Conservation (phyloP, 2,113 vertebrate genomes). For the Psammodynastes pulverulentus region DNA sequence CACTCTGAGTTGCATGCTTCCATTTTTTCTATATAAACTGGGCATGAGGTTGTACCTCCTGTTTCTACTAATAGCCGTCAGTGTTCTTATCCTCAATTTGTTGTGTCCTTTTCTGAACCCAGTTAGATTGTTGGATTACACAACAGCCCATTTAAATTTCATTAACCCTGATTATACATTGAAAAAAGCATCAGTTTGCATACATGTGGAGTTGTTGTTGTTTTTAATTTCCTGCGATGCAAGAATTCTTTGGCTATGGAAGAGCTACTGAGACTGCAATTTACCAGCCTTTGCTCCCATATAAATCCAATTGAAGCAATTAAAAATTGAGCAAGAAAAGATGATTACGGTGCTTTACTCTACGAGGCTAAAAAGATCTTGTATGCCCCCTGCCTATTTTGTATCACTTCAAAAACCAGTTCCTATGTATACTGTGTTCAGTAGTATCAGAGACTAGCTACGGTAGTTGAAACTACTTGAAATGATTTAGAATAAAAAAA, state of each 20-base stretch:
- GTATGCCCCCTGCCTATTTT: not conserved
- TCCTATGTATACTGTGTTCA: not conserved
- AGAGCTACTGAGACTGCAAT: not conserved
- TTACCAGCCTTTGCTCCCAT: not conserved
- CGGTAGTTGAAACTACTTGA: not conserved
- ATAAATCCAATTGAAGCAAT: conserved; percentile 1
- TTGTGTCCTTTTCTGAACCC: conserved; percentile 14
- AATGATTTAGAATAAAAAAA: not conserved
- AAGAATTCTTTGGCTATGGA: conserved; percentile 8
- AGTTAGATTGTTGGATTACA: conserved; percentile 2
- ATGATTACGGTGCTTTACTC: not conserved
- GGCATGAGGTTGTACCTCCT: not conserved
- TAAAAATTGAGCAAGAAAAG: not conserved
- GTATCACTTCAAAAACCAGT: not conserved
- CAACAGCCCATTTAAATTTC: conserved; percentile 45
- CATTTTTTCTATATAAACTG: not conserved
- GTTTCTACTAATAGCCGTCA: not conserved
- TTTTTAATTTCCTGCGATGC: conserved; percentile 46
- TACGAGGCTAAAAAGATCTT: not conserved
- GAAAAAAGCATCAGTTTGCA: conserved; percentile 14
- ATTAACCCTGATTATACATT: conserved; percentile 45
- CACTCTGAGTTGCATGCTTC: not conserved
- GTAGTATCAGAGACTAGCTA: not conserved
- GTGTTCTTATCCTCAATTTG: conserved; percentile 3
- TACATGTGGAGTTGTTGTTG: conserved; percentile 33